Percentiles rank a stretch among this genome's conserved stretches.
These are phyloP conservation scores for Malthinus seriepunctatus DNA, from an alignment of 2,888 invertebrate species.

Conservation along the genomic window DNA sequence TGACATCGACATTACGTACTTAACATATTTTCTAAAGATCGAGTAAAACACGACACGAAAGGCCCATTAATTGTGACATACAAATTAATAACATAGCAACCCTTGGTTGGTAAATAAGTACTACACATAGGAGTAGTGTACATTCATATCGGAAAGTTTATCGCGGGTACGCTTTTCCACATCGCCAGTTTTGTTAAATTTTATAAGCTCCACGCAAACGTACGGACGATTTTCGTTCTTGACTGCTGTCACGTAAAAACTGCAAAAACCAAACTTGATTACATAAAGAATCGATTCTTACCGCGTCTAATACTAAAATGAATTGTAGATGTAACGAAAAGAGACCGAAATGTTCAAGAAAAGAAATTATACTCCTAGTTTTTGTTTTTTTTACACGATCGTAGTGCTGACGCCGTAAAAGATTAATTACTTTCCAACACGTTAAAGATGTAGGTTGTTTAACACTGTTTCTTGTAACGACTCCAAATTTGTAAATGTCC, in stretches of 20 bases:
- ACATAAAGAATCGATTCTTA: slow-evolving; percentile 24
- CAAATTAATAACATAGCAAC: slow-evolving; percentile 24
- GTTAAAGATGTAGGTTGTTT: slow-evolving; percentile 16
- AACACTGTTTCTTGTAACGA: slow-evolving; percentile 15
- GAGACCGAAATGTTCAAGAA: slow-evolving; percentile 11
- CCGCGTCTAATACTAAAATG: slow-evolving; percentile 24
- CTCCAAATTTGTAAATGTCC: slow-evolving; percentile 15
- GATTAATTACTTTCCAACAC: slow-evolving; percentile 20
- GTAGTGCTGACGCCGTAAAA: slow-evolving; percentile 14
- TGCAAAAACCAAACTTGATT: slow-evolving; percentile 25
- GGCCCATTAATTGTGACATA: slow-evolving; percentile 22
- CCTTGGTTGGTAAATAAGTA: slow-evolving; percentile 7
- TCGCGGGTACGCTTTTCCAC: slow-evolving; percentile 1
- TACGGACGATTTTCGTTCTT: slow-evolving; percentile 12
- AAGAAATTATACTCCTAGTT: slow-evolving; percentile 13
- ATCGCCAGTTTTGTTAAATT: slow-evolving; percentile 8
- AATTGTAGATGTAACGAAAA: slow-evolving; percentile 21
- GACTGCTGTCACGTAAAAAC: slow-evolving; percentile 20
- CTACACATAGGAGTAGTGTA: neutral
- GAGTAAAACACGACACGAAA: slow-evolving; percentile 22
- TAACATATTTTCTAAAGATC: slow-evolving; percentile 25
- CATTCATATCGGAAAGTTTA: slow-evolving; percentile 6
- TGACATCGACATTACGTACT: slow-evolving; percentile 23
- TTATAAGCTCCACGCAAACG: neutral
- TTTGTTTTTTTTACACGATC: slow-evolving; percentile 8